These are phyloP conservation scores for Phenganax stokvisi DNA, from an alignment of 92 coral and sea anemone species.

Conservation along the genomic window DNA sequence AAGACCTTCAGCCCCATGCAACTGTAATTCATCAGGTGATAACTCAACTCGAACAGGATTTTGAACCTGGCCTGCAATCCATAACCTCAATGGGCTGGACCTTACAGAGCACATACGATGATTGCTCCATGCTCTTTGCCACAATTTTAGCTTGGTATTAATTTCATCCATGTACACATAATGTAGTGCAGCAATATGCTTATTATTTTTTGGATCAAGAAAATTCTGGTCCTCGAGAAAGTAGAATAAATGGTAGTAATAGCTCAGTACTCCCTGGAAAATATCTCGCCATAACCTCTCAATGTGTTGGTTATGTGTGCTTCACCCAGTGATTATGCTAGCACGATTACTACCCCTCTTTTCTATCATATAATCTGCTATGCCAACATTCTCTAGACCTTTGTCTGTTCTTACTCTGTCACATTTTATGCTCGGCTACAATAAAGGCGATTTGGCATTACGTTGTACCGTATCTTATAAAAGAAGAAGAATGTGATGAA, in stretches of 20 bases:
- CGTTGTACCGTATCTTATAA: too few species aligned
- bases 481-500: too few species aligned
- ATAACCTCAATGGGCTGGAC: slow-evolving; percentile 52
- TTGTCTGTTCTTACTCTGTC: slow-evolving; percentile 41
- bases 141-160: slow-evolving; percentile 49
- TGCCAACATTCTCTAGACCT: slow-evolving; percentile 44
- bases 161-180: slow-evolving; percentile 49
- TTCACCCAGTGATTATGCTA: slow-evolving; percentile 42
- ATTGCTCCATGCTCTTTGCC: slow-evolving; percentile 55
- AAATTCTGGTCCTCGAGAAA: slow-evolving; percentile 47
- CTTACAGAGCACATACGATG: slow-evolving; percentile 49
- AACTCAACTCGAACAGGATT: slow-evolving; percentile 49
- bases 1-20: too few species aligned
- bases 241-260: slow-evolving; percentile 47
- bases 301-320: slow-evolving; percentile 53
- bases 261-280: slow-evolving; percentile 53
- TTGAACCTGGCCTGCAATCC: slow-evolving; percentile 59
- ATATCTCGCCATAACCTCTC: slow-evolving; percentile 56
- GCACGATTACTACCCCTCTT: slow-evolving; percentile 47
- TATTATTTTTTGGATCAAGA: slow-evolving; percentile 50
- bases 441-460: too few species aligned
- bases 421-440: too few species aligned
- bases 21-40: slow-evolving; percentile 28
- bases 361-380: slow-evolving; percentile 46
- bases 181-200: slow-evolving; percentile 60